Conservation (phyloP, 2,888 invertebrate species). For the Creontiades dilutus region DNA sequence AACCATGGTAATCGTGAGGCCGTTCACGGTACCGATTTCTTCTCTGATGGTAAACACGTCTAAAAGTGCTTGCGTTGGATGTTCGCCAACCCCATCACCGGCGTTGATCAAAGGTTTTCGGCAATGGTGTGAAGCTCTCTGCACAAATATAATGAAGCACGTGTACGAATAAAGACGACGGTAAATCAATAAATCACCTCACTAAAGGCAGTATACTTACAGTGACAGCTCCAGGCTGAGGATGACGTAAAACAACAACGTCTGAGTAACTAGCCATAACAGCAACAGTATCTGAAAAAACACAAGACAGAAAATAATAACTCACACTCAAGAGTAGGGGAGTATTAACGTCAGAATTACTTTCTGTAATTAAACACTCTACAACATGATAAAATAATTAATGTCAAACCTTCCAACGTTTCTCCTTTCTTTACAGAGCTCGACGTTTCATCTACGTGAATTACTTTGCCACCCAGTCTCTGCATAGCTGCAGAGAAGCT, state of each 20-base stretch:
- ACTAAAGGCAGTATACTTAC: constrained; percentile 81
- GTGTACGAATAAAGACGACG: neutral
- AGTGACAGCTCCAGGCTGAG: constrained; percentile 92
- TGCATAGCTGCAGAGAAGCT: constrained; percentile 99
- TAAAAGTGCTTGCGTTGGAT: constrained; percentile 97
- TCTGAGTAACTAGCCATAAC: constrained; percentile 96
- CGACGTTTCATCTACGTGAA: constrained; percentile 92
- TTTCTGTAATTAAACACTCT: no score
- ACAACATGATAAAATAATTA: no score
- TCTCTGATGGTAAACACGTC: constrained; percentile 99
- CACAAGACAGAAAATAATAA: neutral
- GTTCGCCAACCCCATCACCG: constrained; percentile 97
- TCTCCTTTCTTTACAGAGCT: constrained; percentile 99
- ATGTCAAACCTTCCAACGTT: constrained; percentile 86
- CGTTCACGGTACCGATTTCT: constrained; percentile 99
- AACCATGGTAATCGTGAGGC: constrained; percentile 97
- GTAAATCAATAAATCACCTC: neutral
- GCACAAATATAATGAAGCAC: constrained; percentile 63
- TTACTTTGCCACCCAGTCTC: constrained; percentile 94
- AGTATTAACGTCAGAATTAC: no score
- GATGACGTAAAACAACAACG: constrained; percentile 95
- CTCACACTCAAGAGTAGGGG: no score
- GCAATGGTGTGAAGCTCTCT: constrained; percentile 90
- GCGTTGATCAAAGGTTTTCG: constrained; percentile 97
- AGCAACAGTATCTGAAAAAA: constrained; percentile 84